Evolutionary conservation across 2,888 invertebrate species (phyloP), one percentile per base, ranked within the genome.

Genomic region (Drosophila neoperkinsi): DNA sequence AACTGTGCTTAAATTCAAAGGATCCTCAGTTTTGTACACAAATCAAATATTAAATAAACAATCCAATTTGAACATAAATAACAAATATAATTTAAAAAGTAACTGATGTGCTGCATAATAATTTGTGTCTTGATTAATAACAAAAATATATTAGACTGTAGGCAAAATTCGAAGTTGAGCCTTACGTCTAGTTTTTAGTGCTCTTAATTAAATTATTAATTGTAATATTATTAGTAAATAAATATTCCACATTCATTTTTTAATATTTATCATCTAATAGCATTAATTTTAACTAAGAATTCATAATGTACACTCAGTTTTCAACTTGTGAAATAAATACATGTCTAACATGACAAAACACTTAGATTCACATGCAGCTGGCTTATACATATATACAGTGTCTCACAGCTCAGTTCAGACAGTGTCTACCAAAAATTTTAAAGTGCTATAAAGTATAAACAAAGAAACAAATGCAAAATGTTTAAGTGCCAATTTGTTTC

Each of bases 261-360:
- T 21, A 2, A 41, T n/a, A 16, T 16, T 6, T 41, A 38, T 36
- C 6, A 55, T 28, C 55, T 28, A 38, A 49, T 25, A 28, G 1
- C 11, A 52, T 11, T n/a, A 13, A 21, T 13, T 7, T 18, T 1
- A 52, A 18, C 25, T 18, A 16, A 50, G 2, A 50, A 28, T 25
- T 21, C 10, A 38, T 25, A 34, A 41, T 36, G 25, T 31, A 25
- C 21, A 3, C 33, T 55, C n/a, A 7, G 34, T 13, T 63, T 9
- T 53, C n/a, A 33, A 16, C 6, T 43, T 10, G n/a, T 30, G 1
- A 30, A 25, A 49, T 71, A 78, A 78, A 71, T 56, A 46, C 55
- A 30, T 41, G 30, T 67, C 46, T 13, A 65, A 86, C 87, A 88
- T 70, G 65, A 49, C 72, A 81, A 68, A 58, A 74, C 72, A 79